A percentile compares a stretch with the other conserved stretches of the same genome.
Conservation (phyloP, 37 sponge, comb jelly and placozoan genomes). For the Petrosia ficiformis region DNA sequence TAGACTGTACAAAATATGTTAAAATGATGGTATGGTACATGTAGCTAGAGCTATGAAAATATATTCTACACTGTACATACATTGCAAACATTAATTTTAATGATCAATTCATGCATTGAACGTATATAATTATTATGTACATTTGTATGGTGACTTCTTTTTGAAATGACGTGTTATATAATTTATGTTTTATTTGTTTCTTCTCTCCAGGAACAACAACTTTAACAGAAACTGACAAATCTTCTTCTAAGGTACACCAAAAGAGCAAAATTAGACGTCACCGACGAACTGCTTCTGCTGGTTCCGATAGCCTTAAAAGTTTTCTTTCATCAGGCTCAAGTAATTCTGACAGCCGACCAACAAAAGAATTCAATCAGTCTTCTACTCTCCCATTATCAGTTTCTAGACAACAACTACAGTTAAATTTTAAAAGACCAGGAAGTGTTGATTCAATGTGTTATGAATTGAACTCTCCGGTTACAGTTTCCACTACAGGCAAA, state of each 20-base stretch:
- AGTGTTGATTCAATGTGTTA: slow-evolving; percentile 1
- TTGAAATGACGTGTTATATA: not conserved
- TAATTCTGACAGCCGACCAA: not conserved
- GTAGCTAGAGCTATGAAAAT: too few relatives aligned
- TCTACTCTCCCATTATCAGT: not conserved
- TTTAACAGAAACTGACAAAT: not conserved
- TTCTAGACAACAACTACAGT: not conserved
- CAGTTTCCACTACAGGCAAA: not conserved
- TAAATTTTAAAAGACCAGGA: not conserved
- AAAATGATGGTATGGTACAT: too few relatives aligned
- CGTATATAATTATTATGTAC: not conserved
- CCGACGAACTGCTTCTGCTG: slow-evolving; percentile 46
- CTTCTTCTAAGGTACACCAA: not conserved
- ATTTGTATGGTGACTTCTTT: not conserved
- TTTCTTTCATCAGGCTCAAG: not conserved
- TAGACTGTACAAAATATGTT: too few relatives aligned
- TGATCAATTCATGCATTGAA: not conserved
- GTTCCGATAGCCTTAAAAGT: slow-evolving; percentile 12
- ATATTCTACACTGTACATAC: not conserved
- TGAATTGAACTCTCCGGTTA: not conserved
- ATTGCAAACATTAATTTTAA: not conserved
- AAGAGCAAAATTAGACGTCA: slow-evolving; percentile 13
- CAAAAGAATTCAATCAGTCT: not conserved
- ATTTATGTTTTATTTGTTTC: not conserved
- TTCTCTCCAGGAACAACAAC: not conserved